phyloP scores from a whole-genome alignment of 2,888 invertebrate genomes.

The Julus scandinavius region DNA sequence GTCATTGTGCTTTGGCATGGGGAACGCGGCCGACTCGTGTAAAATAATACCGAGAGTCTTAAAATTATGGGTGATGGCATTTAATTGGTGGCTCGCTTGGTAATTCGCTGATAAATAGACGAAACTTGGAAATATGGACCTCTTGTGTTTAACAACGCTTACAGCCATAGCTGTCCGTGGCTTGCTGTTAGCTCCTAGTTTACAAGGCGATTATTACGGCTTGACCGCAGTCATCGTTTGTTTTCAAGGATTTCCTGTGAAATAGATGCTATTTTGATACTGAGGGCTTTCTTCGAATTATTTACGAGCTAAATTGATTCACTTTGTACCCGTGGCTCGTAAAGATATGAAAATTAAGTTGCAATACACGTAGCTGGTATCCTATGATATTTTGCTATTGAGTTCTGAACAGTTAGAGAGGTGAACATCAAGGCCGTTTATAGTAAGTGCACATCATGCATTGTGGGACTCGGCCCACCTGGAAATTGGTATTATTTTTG shows the following conservation, averaged over 20 bases:
- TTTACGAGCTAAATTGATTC: too few relatives aligned
- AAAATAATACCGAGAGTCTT: constrained; percentile 4
- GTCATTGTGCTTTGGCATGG: not conserved
- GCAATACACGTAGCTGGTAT: too few relatives aligned
- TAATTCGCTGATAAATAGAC: not conserved
- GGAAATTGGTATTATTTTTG: too few relatives aligned
- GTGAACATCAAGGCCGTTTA: too few relatives aligned
- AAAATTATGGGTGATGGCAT: not conserved
- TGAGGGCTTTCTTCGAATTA: too few relatives aligned
- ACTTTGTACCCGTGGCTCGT: too few relatives aligned
- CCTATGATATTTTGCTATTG: too few relatives aligned
- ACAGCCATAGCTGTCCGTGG: not conserved
- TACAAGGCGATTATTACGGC: not conserved
- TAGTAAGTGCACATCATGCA: too few relatives aligned
- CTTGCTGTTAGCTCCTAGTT: not conserved
- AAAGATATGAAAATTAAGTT: too few relatives aligned
- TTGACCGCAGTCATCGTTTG: not conserved
- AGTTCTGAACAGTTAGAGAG: too few relatives aligned
- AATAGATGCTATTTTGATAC: too few relatives aligned
- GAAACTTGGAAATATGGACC: not conserved
- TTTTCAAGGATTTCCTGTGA: not conserved
- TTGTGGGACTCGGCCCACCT: too few relatives aligned
- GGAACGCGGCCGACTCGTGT: not conserved
- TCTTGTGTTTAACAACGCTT: not conserved
- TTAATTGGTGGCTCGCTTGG: not conserved